Conservation (phyloP, 2,113 vertebrate species). For the Scortum barcoo region DNA sequence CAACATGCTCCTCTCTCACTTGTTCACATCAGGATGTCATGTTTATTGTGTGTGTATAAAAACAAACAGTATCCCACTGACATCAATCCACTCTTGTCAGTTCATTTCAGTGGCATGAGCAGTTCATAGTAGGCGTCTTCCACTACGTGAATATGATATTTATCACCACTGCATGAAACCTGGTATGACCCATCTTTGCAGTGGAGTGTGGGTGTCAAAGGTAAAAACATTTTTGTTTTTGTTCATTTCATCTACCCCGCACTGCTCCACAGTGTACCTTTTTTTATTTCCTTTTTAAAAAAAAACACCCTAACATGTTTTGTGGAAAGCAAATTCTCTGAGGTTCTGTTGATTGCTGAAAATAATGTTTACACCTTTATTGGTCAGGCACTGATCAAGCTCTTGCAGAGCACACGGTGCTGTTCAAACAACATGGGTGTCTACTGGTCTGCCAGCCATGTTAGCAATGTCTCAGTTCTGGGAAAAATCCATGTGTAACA, state of each 20-base stretch:
- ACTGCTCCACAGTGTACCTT: neutral
- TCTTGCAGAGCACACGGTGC: neutral
- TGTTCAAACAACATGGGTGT: neutral
- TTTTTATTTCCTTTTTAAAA: no score
- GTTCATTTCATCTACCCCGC: neutral
- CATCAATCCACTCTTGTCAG: neutral
- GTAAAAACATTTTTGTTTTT: neutral
- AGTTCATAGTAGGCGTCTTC: neutral
- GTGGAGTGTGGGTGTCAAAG: neutral
- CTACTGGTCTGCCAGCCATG: neutral
- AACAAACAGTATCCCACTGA: neutral
- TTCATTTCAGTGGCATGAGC: neutral
- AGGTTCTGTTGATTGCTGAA: neutral
- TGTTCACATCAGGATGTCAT: neutral
- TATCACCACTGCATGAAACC: neutral
- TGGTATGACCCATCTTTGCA: neutral
- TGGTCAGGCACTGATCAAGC: neutral
- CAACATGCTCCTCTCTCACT: neutral
- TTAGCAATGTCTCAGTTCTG: neutral
- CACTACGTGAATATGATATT: neutral
- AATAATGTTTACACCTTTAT: neutral
- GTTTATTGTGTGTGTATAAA: neutral
- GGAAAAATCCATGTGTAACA: slow-evolving; percentile 19
- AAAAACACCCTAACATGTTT: neutral
- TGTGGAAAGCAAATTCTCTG: neutral